Evolutionary conservation across 2,113 vertebrate genomes (phyloP), one percentile per base, ranked within the genome.

Genomic region (Morone saxatilis): DNA sequence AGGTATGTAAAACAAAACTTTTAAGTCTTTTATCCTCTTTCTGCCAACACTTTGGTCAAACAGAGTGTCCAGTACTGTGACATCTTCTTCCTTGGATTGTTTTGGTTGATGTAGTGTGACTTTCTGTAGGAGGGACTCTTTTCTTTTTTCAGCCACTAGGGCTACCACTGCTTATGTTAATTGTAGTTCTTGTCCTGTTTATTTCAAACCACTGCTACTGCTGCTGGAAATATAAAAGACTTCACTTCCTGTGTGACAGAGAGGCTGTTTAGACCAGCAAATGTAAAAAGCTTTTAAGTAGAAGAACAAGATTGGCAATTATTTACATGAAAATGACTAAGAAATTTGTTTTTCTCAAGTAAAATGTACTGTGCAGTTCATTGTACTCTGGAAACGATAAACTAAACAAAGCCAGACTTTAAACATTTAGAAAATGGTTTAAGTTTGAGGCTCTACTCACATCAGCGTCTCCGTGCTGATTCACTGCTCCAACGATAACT

Each of bases 351-450:
- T 66, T 38, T 12, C 22, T 71, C 45, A 38, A 20, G 25, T 61
- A 20, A 69, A 77, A 62, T 63, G 20, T n/a, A 41, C 51, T 16
- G 31, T 56, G 54, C 47, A 45, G 16, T 22, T 56, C 59, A 47
- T 14, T 61, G 53, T 48, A 48, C 7, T 77, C n/a, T 41, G 47
- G 10, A 72, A 81, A 69, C 51, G 19, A 70, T 74, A 69, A 41
- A 22, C 10, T 14, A 22, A 67, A 13, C 53, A 5, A 25, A 80
- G 54, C 19, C 66, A 45, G 8, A 84, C 8, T 81, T 43, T 43
- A 48, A 86, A 76, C 69, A 77, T 75, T n/a, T 22, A 62, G 54
- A 76, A 50, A 12, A 3, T 38, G 47, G 63, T 77, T 77, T 22
- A 71, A 45, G 38, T 66, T 66, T 59, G 22, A 68, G n/a, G 22